These are phyloP conservation scores for Actinopyga echinites DNA, from an alignment of 53 echinoderm and acorn worm genomes.

Conservation along the genomic window DNA sequence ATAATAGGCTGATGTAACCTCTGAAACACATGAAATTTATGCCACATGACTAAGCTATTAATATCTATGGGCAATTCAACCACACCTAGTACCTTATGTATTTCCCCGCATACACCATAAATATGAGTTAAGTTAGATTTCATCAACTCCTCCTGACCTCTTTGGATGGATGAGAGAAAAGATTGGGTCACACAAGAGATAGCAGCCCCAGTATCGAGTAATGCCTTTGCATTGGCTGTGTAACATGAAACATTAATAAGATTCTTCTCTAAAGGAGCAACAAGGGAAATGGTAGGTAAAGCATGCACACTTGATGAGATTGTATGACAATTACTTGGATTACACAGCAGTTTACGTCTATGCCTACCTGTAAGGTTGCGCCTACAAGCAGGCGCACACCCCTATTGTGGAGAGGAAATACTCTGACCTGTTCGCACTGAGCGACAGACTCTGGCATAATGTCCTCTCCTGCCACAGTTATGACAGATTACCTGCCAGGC, in stretches of 20 bases:
- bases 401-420: background rate
- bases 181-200: slow-evolving; percentile 5
- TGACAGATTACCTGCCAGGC: background rate
- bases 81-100: slow-evolving; percentile 16
- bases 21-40: slow-evolving; percentile 37
- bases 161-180: background rate
- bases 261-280: slow-evolving; percentile 14
- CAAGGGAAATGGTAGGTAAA: background rate
- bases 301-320: background rate
- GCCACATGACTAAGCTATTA: background rate
- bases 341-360: background rate
- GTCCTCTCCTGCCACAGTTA: slow-evolving; percentile 9
- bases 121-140: slow-evolving; percentile 4
- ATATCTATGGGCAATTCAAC: slow-evolving; percentile 12
- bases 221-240: background rate
- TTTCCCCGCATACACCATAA: slow-evolving; percentile 13
- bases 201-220: slow-evolving; percentile 20
- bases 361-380: slow-evolving; percentile 16
- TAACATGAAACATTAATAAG: background rate
- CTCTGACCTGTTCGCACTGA: slow-evolving; percentile 5
- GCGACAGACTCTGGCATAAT: slow-evolving; percentile 8
- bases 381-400: slow-evolving; percentile 13
- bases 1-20: slow-evolving; percentile 24
- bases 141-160: background rate
- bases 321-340: no score